Evolutionary conservation across 2,113 vertebrate genomes (phyloP), one percentile per base, ranked within the genome.

Genomic region (Pluvialis apricaria): DNA sequence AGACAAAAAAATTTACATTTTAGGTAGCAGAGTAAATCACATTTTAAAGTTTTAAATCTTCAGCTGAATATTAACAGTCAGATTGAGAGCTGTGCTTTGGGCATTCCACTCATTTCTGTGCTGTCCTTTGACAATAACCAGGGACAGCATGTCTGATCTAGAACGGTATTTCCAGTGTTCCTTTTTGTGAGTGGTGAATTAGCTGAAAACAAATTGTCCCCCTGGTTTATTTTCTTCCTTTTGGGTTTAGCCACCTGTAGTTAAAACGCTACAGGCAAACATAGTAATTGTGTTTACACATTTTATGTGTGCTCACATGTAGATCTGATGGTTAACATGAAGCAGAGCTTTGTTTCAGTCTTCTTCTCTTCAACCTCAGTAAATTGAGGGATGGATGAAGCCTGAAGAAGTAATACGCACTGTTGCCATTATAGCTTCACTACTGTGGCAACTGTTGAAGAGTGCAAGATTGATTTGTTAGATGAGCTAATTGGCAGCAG

Each of bases 401-500:
- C 58, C 49, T 86, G 78, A 70, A 69, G 49, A 86, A 80, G 45
- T 85, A 82, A 62, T 51, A 34, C 12, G 7, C 9, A 2, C 54
- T 60, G 34, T 70, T 90, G 49, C 44, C 29, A 20, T 97, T 91
- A 60, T 36, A 80, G 40, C 40, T 82, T 89, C 47, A 36, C 36
- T 55, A 25, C 78, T 44, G 64, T 58, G 73, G 51, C 42, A 80
- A 5, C 31, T 92, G 62, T 61, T 90, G 49, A 83, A 40, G 54
- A 79, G 45, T 62, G 26, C 0, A 1, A 81, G 71, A 70, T 16
- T 57, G 58, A 94, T 86, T 83, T 92, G 54, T 90, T 88, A 89
- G 73, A 54, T 85, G 73, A 83, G 68, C 68, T 97, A 92, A 96
- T 68, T 97, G 91, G 76, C 88, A 96, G 72, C 55, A 81, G 58